Evolutionary conservation across 2,888 invertebrate genomes (phyloP), one percentile per base, ranked within the genome.

Genomic region (Apodemia mormo): DNA sequence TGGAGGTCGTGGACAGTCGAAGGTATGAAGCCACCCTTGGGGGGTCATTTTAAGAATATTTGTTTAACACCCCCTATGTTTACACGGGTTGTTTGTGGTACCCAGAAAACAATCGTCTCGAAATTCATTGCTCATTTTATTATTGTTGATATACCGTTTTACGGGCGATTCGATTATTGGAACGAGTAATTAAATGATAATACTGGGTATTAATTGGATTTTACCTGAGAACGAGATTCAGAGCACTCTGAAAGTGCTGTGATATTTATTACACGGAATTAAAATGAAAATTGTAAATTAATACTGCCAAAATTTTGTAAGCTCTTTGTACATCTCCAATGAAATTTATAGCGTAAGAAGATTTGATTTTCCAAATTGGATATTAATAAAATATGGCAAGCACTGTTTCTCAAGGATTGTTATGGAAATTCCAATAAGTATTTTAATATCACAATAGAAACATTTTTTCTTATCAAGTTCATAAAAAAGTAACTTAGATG

Each of bases 121-220:
- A 90, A 91, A 92, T 92, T 92, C 92, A 92, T 93, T 93, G 92
- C 91, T 89, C 92, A 89, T 93, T 93, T 93, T 92, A 93, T 93
- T 93, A 93, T 91, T 93, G 92, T 93, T 91, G 84, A 89, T 90
- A 90, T 88, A 85, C 88, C 92, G 86, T 90, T 93, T 91, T 92
- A 92, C 87, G 91, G 86, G 85, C 89, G 84, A 90, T 91, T 92
- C 92, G 91, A 92, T 91, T 92, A 93, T 92, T 92, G 92, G 90
- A 85, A 85, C 89, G 83, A 84, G 90, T 91, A 92, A 93, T 92
- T 92, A 92, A 92, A 92, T 92, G 93, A 92, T 92, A 92, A 92
- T 93, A 92, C 92, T 83, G 87, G 84, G 86, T 83, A 89, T 92
- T 92, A 89, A 90, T 90, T 91, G 92, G 86, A 88, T 92, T 91